Base-by-base conservation (phyloP, 2,113 vertebrate genomes). In the Cinclus cinclus region DNA sequence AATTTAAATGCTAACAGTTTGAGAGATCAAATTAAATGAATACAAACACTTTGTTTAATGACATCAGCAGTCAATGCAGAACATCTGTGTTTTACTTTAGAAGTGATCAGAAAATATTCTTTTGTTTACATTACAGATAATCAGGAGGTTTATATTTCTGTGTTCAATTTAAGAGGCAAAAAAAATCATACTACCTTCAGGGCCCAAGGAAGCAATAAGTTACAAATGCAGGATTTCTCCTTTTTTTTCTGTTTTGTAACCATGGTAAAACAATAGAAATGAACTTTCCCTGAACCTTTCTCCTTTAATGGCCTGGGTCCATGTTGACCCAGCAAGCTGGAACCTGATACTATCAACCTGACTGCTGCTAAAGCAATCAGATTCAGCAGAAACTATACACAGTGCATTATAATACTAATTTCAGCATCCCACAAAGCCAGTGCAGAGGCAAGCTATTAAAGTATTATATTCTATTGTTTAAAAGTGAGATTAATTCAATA, bases 241-340 rank as follows among this genome's bases (percentile, higher is more conserved):
- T 96, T 98, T 98, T 98, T 98, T 98, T 97, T 89, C 58, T 95
- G 97, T 99, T 98, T 98, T 98, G 98, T 98, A 98, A 98, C 98
- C 98, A 98, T 98, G 97, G 98, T 97, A 98, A 99, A 99, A 98
- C 98, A 99, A 99, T 99, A 99, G 98, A 97, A 95, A 96, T 99
- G 99, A 99, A 99, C 99, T 99, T 99, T 99, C 98, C 98, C 98
- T 99, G 99, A 99, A 99, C 99, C 98, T 97, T 98, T 98, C 98
- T 99, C 98, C 98, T 99, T 99, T 99, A 99, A 99, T 98, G 98
- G 98, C 97, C 97, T 98, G 97, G 98, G 98, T 98, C 98, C 97
- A 98, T 98, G 98, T 98, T 99, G 99, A 99, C 99, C 99, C 97
- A 99, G 98, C 98, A 98, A 97, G 97, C 97, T 98, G 98, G 98